Evolutionary conservation across 2,888 invertebrate genomes (phyloP), one percentile per base, ranked within the genome.

Genomic region (Dorcus hopei): DNA sequence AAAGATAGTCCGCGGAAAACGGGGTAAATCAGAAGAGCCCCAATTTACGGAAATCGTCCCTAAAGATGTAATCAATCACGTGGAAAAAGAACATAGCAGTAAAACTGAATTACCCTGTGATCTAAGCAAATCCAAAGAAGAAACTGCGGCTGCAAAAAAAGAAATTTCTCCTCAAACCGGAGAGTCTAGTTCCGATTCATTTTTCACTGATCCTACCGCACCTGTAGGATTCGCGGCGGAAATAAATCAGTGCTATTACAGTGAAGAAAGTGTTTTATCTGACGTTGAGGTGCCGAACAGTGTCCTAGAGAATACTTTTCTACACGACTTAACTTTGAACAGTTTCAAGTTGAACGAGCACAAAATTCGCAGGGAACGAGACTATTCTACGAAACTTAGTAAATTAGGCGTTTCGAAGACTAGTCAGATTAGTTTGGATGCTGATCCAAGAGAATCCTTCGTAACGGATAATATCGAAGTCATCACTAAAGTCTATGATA

Each of bases 151-250:
- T 14, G 9, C 23, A 47, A 9, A 38, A 43, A 9, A 43, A 40
- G 49, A 73, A 67, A 73, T 74, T 50, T 75, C 72, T 52, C 78
- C 75, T 66, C 82, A 81, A 67, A 83, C 81, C 71, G 82, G 80
- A 72, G 83, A 81, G 64, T 86, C 88, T 64, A 88, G 88, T 77
- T 85, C 84, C 61, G 86, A 87, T 71, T 89, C 90, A 73, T 85
- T 89, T 76, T 90, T 90, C 80, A 89, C 89, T 68, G 90, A 90
- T 77, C 87, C 89, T 67, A 80, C 84, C 67, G 79, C 79, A 75
- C 84, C 85, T 73, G 81, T 82, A 70, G 85, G 83, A 64, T 79
- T 79, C 70, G 75, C 77, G 9, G 82, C 85, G 67, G 85, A 86
- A 77, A 81, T 83, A 72, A 85, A 85, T 80, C 83, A 83, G 79